Percentiles rank a stretch among this genome's conserved stretches.
These are phyloP conservation scores for Chiridota heheva DNA, from an alignment of 35 echinoderm and acorn worm genomes.

Conservation along the genomic window DNA sequence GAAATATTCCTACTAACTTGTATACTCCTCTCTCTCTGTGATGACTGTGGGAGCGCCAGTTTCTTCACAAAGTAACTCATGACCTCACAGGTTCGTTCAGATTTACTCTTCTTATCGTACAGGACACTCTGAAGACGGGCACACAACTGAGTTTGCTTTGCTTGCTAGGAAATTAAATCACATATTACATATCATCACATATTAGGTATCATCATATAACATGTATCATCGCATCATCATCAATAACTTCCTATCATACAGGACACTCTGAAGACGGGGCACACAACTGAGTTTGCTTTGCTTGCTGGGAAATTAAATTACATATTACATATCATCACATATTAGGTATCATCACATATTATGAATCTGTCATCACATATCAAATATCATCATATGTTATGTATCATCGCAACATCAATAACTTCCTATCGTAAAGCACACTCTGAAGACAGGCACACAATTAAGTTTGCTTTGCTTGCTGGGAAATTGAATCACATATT, in stretches of 20 bases:
- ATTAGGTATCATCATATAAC: too few relatives aligned
- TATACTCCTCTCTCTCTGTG: constrained; percentile 15
- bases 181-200: too few relatives aligned
- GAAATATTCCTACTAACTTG: constrained; percentile 10
- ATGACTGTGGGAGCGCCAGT: constrained; percentile 28
- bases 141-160: constrained; percentile 78
- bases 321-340: too few relatives aligned
- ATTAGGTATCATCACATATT: too few relatives aligned
- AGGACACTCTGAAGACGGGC: constrained; percentile 57
- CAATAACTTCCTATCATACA: constrained; percentile 39
- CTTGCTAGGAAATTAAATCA: constrained; percentile 14
- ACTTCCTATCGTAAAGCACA: constrained; percentile 41
- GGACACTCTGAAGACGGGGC: constrained; percentile 53
- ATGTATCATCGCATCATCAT: too few relatives aligned
- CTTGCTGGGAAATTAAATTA: constrained; percentile 16
- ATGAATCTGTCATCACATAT: too few relatives aligned
- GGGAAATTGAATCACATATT: too few relatives aligned
- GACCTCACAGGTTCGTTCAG: constrained; percentile 64
- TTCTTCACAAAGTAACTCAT: constrained; percentile 80
- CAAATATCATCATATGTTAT: too few relatives aligned
- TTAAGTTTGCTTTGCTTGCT: constrained; percentile 74
- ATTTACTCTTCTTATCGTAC: constrained; percentile 39
- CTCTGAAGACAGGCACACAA: constrained; percentile 53
- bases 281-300: constrained; percentile 78
- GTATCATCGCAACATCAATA: too few relatives aligned